Evolutionary conservation across 1,140 invertebrate species (phyloP).

Genomic region (Lepidurus couesii): DNA sequence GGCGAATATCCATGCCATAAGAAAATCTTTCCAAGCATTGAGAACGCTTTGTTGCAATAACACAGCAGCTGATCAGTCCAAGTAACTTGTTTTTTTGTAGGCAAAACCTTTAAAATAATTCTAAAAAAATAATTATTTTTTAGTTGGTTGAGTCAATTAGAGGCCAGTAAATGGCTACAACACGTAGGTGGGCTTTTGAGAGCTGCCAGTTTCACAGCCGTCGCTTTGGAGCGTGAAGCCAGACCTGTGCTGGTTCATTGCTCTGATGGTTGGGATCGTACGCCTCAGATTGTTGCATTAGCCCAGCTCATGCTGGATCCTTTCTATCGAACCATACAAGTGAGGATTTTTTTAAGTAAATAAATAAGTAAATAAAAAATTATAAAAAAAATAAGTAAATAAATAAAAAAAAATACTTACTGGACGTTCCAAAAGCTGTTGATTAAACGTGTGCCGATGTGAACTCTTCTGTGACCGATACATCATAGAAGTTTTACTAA

Average conservation of each 20-base stretch:
- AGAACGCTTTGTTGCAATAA: constrained; percentile 63
- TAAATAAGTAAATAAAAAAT: neutral
- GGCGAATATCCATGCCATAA: constrained; percentile 91
- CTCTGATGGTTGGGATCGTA: constrained; percentile 95
- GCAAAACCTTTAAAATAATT: constrained; percentile 28
- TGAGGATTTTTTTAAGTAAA: constrained; percentile 47
- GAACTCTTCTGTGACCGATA: neutral
- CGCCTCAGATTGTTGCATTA: constrained; percentile 85
- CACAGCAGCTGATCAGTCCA: constrained; percentile 61
- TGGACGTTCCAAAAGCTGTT: neutral
- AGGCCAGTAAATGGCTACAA: constrained; percentile 83
- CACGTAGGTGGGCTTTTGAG: constrained; percentile 76
- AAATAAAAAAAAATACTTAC: too few species aligned
- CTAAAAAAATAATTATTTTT: constrained; percentile 32
- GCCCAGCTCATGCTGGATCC: constrained; percentile 89
- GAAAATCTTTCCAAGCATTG: constrained; percentile 75
- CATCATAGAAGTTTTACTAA: constrained; percentile 29
- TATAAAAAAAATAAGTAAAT: constrained; percentile 22
- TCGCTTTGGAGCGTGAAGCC: constrained; percentile 71
- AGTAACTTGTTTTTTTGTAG: constrained; percentile 51
- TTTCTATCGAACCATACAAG: constrained; percentile 84
- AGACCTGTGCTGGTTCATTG: constrained; percentile 91
- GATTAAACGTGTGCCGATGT: neutral
- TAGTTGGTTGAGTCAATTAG: constrained; percentile 81
- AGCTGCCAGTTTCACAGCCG: constrained; percentile 69